Percentiles rank a stretch among this genome's conserved stretches.
These are phyloP conservation scores for Scrobipalpa costella DNA, from an alignment of 2,888 invertebrate genomes.

Conservation along the genomic window DNA sequence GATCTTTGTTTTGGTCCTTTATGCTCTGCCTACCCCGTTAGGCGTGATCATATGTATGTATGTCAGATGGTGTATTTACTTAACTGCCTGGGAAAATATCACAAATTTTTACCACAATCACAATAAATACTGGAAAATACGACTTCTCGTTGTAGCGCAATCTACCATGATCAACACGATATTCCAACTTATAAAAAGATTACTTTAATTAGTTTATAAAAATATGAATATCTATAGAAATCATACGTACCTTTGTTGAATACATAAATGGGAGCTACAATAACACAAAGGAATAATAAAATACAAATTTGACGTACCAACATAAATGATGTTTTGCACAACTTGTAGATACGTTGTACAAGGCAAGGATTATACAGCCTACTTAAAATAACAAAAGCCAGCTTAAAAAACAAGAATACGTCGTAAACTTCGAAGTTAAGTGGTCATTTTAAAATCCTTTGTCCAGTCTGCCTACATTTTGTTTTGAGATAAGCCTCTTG, in stretches of 20 bases:
- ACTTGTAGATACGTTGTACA: constrained; percentile 1
- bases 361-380: constrained; percentile 1
- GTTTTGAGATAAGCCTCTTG: constrained; percentile 17
- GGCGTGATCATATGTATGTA: no score
- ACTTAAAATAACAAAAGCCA: constrained; percentile 17
- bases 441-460: constrained; percentile 10
- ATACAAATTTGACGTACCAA: not conserved
- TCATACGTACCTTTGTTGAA: not conserved
- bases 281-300: not conserved
- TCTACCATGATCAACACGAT: no score
- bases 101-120: no score
- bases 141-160: no score
- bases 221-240: not conserved
- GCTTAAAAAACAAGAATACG: constrained; percentile 17
- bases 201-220: no score
- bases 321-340: constrained; percentile 10
- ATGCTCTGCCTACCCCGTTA: no score
- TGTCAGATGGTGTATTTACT: no score
- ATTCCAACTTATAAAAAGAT: no score
- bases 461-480: not conserved
- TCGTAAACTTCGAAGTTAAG: constrained; percentile 16
- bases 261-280: not conserved
- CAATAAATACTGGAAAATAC: no score
- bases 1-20: no score
- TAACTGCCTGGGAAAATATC: no score